These are phyloP conservation scores for Manis pentadactyla DNA, from an alignment of 2,797 vertebrate genomes.

Conservation along the genomic window DNA sequence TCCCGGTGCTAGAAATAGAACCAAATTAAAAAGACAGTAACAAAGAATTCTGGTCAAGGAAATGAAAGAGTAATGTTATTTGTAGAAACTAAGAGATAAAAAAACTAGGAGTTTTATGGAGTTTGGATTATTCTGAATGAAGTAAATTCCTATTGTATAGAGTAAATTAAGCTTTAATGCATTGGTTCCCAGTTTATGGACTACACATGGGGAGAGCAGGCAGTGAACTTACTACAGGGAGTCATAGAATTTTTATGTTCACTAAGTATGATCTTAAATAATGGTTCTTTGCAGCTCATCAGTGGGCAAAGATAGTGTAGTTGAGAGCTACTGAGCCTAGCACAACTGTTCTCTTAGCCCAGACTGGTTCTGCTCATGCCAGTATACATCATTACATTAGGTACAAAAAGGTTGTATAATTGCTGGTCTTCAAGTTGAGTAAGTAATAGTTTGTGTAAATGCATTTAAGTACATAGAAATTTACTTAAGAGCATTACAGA, in stretches of 20 bases:
- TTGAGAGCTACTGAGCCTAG: not conserved
- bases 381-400: slow-evolving; percentile 9
- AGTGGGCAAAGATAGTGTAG: not conserved
- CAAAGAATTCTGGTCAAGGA: slow-evolving; percentile 8
- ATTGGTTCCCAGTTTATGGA: not conserved
- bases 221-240: not conserved
- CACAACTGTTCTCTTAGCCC: not conserved
- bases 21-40: not conserved
- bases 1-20: not conserved
- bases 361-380: not conserved
- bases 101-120: not conserved
- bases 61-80: slow-evolving; percentile 10
- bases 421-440: not conserved
- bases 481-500: slow-evolving; percentile 17
- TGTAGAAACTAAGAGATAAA: slow-evolving; percentile 30
- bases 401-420: not conserved
- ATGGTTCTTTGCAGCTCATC: not conserved
- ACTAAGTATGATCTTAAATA: slow-evolving; percentile 26
- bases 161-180: slow-evolving; percentile 21
- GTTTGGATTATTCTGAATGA: not conserved
- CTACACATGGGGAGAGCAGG: not conserved
- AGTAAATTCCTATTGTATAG: slow-evolving; percentile 4
- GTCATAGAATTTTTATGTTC: slow-evolving; percentile 8
- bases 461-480: slow-evolving; percentile 22
- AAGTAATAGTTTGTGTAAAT: slow-evolving; percentile 33